A percentile compares a stretch with the other conserved stretches of the same genome.
Evolutionary conservation across 2,888 invertebrate genomes (phyloP).

Genomic region (Drosophila cognata): DNA sequence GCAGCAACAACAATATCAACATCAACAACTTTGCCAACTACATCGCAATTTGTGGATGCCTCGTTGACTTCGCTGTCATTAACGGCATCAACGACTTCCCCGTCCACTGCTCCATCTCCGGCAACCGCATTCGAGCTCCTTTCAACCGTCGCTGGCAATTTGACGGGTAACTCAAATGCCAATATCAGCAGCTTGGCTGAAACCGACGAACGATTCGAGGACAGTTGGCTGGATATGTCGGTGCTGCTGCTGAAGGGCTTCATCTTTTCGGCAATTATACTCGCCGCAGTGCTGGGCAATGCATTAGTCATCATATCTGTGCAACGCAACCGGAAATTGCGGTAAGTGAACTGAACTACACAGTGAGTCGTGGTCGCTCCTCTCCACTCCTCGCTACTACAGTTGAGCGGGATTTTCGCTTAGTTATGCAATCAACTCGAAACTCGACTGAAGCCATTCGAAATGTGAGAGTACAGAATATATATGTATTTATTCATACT

Average conservation of each 20-base stretch:
- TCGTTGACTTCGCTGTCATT: conserved; percentile 77
- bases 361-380: not conserved
- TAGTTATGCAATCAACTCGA: not conserved
- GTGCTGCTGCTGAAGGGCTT: conserved; percentile 90
- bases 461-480: not conserved
- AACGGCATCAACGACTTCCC: conserved; percentile 55
- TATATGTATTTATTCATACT: not conserved
- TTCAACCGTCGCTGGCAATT: conserved; percentile 60
- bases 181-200: conserved; percentile 52
- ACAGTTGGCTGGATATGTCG: conserved; percentile 86
- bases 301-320: conserved; percentile 89
- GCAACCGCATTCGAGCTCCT: conserved; percentile 56
- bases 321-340: conserved; percentile 85
- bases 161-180: conserved; percentile 52
- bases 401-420: not conserved
- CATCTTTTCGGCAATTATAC: conserved; percentile 93
- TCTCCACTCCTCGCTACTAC: not conserved
- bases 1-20: conserved; percentile 23
- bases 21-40: conserved; percentile 36
- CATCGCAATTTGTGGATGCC: conserved; percentile 73
- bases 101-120: conserved; percentile 33
- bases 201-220: conserved; percentile 46
- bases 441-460: not conserved
- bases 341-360: conserved; percentile 75
- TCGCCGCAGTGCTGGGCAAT: conserved; percentile 96